Conservation (phyloP, 2,888 invertebrate species). For the Drosophila robusta region DNA sequence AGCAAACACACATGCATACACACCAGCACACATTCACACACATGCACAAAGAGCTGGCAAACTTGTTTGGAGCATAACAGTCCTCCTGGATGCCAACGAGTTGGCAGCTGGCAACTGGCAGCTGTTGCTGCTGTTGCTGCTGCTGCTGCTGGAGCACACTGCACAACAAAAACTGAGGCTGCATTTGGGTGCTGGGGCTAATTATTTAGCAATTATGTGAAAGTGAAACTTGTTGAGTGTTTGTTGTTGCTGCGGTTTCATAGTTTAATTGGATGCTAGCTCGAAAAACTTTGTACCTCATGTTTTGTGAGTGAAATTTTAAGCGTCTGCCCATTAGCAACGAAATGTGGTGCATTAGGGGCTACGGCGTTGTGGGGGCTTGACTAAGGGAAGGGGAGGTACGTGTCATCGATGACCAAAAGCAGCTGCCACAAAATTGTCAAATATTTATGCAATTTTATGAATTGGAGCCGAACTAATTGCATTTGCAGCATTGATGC, state of each 20-base stretch:
- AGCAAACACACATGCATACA: slow-evolving; percentile 25
- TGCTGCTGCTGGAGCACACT: slow-evolving; percentile 34
- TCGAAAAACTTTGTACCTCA: slow-evolving; percentile 27
- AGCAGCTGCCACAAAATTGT: slow-evolving; percentile 68
- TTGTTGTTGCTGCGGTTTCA: slow-evolving; percentile 24
- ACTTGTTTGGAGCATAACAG: slow-evolving; percentile 48
- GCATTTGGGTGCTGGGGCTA: slow-evolving; percentile 54
- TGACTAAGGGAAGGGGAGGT: not conserved
- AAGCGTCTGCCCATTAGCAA: slow-evolving; percentile 33
- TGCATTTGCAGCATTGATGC: slow-evolving; percentile 68
- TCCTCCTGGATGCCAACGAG: slow-evolving; percentile 50
- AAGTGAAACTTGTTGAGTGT: slow-evolving; percentile 68
- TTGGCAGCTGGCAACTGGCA: slow-evolving; percentile 38
- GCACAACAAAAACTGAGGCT: slow-evolving; percentile 32
- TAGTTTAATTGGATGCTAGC: slow-evolving; percentile 49
- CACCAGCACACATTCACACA: slow-evolving; percentile 1
- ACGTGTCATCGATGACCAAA: slow-evolving; percentile 20
- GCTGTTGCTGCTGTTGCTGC: not conserved
- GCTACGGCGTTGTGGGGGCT: too few species aligned
- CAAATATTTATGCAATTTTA: slow-evolving; percentile 54
- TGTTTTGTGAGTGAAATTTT: slow-evolving; percentile 47
- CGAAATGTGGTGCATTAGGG: slow-evolving; percentile 8
- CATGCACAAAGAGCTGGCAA: slow-evolving; percentile 27
- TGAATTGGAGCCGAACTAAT: slow-evolving; percentile 81
- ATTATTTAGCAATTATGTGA: slow-evolving; percentile 78